Conservation (phyloP, 2,888 invertebrate genomes). For the Camptogramma bilineatum region DNA sequence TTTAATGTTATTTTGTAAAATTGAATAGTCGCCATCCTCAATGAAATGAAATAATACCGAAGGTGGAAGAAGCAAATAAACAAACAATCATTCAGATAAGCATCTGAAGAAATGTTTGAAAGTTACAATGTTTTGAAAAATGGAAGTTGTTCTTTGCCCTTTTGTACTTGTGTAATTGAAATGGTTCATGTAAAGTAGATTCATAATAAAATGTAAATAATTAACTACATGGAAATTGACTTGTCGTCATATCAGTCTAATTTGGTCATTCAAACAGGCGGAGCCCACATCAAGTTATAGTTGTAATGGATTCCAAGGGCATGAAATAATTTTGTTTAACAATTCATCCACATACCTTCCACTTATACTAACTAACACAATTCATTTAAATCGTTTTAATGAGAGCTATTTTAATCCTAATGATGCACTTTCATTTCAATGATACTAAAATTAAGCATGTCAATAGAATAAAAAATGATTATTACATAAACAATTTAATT, state of each 20-base stretch:
- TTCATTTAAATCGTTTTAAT: constrained; percentile 65
- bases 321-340: constrained; percentile 59
- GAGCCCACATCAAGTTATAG: constrained; percentile 62
- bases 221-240: constrained; percentile 64
- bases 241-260: constrained; percentile 68
- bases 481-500: constrained; percentile 84
- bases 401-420: constrained; percentile 78
- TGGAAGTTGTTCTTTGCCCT: constrained; percentile 43
- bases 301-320: constrained; percentile 63
- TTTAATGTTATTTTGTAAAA: constrained; percentile 34
- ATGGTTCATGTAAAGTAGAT: constrained; percentile 45
- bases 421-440: constrained; percentile 78
- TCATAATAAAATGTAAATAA: constrained; percentile 54
- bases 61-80: constrained; percentile 37
- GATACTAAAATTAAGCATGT: constrained; percentile 82
- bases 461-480: constrained; percentile 82
- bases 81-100: constrained; percentile 20
- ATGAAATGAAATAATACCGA: constrained; percentile 43
- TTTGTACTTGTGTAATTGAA: constrained; percentile 57
- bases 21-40: constrained; percentile 40
- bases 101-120: constrained; percentile 15
- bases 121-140: constrained; percentile 26
- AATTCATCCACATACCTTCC: constrained; percentile 55
- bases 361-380: constrained; percentile 75
- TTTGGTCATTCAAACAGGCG: constrained; percentile 73